Evolutionary conservation across 1,140 invertebrate genomes (phyloP), one percentile per base, ranked within the genome.

Genomic region (Drosophila arawakana): DNA sequence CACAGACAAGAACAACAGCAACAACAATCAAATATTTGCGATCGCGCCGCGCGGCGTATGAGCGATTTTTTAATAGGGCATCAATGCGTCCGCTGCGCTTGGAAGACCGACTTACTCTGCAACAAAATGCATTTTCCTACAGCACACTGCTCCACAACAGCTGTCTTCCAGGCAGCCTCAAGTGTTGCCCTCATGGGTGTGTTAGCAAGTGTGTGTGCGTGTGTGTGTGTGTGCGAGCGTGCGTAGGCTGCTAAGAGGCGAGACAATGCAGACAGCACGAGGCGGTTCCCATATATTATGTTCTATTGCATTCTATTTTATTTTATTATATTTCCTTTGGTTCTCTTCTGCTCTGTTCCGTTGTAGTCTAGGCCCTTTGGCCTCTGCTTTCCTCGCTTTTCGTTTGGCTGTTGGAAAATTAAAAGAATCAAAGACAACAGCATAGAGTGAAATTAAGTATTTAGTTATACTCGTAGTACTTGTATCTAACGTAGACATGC

Each of bases 351-450:
- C 54, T 71, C 43, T 49, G 66, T 67, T 60, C 55, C 25, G 4
- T 30, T 30, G 25, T 69, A 55, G 68, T 65, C 60, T 57, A 52
- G 44, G 44, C 47, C 71, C 65, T 37, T 52, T 75, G 13, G 30
- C 44, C 15, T 37, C 44, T 11, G 18, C 7, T 15, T 10, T 11
- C 4, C 11, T 37, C 39, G 10, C 41, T 25, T n/a, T 46, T 39
- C 37, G 10, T 10, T 50, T 52, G 62, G 62, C 61, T 76, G 73
- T 52, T 89, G 84, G 84, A 89, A 89, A 89, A 70, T 89, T 89
- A 89, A 89, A 89, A 89, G 84, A 89, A 84, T 89, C 84, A 89
- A 89, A 89, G 84, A 69, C 83, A 88, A 89, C 80, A 67, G 70
- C 83, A 89, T 73, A 80, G 80, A 88, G 73, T 70, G 86, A 86